phyloP scores from a whole-genome alignment of 1,140 invertebrate species.

The Drosophila insularis region DNA sequence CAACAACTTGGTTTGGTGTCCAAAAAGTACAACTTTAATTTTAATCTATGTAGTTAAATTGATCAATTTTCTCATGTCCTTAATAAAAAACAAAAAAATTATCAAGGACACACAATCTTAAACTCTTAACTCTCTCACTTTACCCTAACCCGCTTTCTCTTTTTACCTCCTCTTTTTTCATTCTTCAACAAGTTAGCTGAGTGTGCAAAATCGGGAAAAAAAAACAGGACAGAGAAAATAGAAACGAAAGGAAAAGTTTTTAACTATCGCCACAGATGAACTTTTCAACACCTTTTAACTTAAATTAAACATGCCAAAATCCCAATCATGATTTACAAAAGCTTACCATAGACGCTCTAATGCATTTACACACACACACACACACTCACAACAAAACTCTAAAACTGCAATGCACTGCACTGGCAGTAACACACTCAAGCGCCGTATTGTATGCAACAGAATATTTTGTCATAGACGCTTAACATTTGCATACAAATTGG shows the following conservation, averaged over 20 bases:
- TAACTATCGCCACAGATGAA: slow-evolving; percentile 50
- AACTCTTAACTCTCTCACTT: neutral
- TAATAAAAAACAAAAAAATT: neutral
- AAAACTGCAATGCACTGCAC: neutral
- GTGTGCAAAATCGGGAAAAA: neutral
- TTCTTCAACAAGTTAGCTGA: neutral
- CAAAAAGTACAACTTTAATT: neutral
- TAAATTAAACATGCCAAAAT: slow-evolving; percentile 63
- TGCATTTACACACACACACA: neutral
- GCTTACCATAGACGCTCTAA: slow-evolving; percentile 19
- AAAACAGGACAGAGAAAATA: slow-evolving; percentile 4
- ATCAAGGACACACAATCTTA: slow-evolving; percentile 6
- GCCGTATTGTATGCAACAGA: slow-evolving; percentile 63
- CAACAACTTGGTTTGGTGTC: too few species aligned
- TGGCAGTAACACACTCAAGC: slow-evolving; percentile 7
- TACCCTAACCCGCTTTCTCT: neutral
- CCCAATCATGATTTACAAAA: slow-evolving; percentile 59
- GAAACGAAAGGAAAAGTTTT: slow-evolving; percentile 33
- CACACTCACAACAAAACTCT: neutral
- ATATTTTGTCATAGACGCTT: slow-evolving; percentile 61
- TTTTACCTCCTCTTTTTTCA: neutral
- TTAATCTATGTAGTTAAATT: slow-evolving; percentile 1
- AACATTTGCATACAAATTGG: slow-evolving; percentile 77
- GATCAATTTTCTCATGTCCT: neutral
- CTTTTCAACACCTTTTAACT: slow-evolving; percentile 70